These are phyloP conservation scores for Python bivittatus DNA, from an alignment of 2,113 vertebrate genomes.

Conservation along the genomic window DNA sequence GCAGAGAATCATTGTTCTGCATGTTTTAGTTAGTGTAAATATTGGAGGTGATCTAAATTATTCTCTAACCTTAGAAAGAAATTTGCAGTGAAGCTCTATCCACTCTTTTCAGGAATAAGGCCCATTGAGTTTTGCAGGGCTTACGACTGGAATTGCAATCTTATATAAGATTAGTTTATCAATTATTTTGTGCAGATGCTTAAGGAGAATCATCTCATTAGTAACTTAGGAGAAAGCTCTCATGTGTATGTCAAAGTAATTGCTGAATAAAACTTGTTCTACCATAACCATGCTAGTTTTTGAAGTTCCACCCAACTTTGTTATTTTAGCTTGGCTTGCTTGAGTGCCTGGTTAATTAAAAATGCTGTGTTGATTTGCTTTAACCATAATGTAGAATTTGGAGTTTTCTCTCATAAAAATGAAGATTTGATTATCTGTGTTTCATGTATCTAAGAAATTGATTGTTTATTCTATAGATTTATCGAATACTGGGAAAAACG, in stretches of 20 bases:
- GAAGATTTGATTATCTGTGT: constrained; percentile 10
- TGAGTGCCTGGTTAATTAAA: not conserved
- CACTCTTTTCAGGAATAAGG: not conserved
- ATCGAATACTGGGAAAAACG: constrained; percentile 95
- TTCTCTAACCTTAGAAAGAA: constrained; percentile 25
- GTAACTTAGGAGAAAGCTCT: not conserved
- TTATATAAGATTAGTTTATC: not conserved
- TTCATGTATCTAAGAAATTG: not conserved
- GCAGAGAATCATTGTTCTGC: not conserved
- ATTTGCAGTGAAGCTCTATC: not conserved
- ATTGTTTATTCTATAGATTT: constrained; percentile 80
- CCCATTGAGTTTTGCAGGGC: not conserved
- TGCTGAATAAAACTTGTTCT: not conserved
- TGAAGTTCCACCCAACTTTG: not conserved
- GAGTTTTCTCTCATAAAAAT: not conserved
- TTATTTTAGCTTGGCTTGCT: not conserved
- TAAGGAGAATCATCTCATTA: not conserved
- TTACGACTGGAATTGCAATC: not conserved
- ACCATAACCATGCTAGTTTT: not conserved
- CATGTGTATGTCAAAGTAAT: not conserved
- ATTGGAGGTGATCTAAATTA: not conserved
- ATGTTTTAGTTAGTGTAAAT: not conserved
- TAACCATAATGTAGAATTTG: not conserved
- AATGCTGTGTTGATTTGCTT: not conserved
- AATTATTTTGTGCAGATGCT: not conserved